These are phyloP conservation scores for Calliphora vomitoria DNA, from an alignment of 2,888 invertebrate genomes.

Conservation along the genomic window DNA sequence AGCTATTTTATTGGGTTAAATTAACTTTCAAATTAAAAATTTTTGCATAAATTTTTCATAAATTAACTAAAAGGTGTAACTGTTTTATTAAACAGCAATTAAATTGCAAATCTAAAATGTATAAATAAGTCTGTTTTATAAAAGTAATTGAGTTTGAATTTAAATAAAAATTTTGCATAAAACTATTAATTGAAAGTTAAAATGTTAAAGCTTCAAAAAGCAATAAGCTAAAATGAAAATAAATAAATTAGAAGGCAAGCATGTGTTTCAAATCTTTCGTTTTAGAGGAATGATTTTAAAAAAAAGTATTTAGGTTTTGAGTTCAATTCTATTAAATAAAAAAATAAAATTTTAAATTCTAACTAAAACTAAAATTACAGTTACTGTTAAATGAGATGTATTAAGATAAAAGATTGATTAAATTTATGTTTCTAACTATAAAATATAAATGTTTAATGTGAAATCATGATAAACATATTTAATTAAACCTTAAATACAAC, in stretches of 20 bases:
- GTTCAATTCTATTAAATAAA: not conserved
- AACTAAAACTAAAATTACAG: not conserved
- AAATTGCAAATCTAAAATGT: constrained; percentile 15
- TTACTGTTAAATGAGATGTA: not conserved
- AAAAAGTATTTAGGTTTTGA: constrained; percentile 3
- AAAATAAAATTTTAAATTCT: not conserved
- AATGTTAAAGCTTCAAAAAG: not conserved
- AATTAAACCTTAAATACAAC: not conserved
- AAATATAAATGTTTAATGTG: not conserved
- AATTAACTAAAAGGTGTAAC: not conserved
- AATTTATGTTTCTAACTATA: not conserved
- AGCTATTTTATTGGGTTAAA: too few relatives aligned
- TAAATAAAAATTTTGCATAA: not conserved
- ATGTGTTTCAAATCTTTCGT: constrained; percentile 54
- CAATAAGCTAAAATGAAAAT: not conserved
- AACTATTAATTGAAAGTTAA: not conserved
- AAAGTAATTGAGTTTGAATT: not conserved
- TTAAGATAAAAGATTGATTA: not conserved
- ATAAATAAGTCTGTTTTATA: not conserved
- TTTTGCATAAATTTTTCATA: not conserved
- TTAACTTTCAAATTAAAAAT: not conserved
- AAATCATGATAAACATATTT: not conserved
- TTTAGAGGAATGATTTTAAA: not conserved
- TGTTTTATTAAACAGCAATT: constrained; percentile 5
- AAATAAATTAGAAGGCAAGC: not conserved